Percentiles rank a stretch among this genome's conserved stretches.
These are phyloP conservation scores for Istiophorus platypterus DNA, from an alignment of 2,113 vertebrate species.

Conservation along the genomic window DNA sequence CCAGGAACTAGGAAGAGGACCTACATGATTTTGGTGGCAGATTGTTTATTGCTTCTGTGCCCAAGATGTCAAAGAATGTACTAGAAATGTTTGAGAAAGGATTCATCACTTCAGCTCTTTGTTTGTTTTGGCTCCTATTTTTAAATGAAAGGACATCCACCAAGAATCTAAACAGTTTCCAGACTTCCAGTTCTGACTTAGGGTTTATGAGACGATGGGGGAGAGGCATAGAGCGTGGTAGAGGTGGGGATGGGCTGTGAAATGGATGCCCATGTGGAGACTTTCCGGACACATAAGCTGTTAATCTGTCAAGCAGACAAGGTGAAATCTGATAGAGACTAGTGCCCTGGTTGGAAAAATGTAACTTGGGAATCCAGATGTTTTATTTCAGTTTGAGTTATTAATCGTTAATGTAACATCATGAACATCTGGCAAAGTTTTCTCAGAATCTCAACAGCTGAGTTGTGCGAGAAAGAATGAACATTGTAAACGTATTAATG, in stretches of 20 bases:
- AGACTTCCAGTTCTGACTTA: neutral
- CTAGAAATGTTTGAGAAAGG: neutral
- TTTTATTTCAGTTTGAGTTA: constrained; percentile 4
- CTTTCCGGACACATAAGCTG: constrained; percentile 65
- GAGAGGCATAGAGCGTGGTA: neutral
- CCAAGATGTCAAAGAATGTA: neutral
- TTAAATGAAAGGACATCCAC: constrained; percentile 1
- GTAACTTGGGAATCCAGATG: constrained; percentile 23
- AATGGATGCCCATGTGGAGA: constrained; percentile 6
- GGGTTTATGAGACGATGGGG: neutral
- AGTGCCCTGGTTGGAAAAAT: neutral
- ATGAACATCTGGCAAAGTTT: constrained; percentile 17
- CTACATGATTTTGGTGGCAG: too few species aligned
- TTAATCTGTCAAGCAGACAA: constrained; percentile 73
- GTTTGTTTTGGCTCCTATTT: constrained; percentile 5
- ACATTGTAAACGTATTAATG: too few species aligned
- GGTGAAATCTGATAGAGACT: constrained; percentile 52
- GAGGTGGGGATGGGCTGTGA: constrained; percentile 3
- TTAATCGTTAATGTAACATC: constrained; percentile 9
- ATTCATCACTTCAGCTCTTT: neutral
- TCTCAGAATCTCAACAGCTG: constrained; percentile 9
- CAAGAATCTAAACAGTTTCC: neutral
- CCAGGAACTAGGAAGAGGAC: too few species aligned
- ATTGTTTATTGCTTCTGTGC: too few species aligned
- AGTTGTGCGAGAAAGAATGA: neutral